Percentiles rank a stretch among this genome's conserved stretches.
phyloP scores from a whole-genome alignment of 2,888 invertebrate species.

The Germaria angustata region DNA sequence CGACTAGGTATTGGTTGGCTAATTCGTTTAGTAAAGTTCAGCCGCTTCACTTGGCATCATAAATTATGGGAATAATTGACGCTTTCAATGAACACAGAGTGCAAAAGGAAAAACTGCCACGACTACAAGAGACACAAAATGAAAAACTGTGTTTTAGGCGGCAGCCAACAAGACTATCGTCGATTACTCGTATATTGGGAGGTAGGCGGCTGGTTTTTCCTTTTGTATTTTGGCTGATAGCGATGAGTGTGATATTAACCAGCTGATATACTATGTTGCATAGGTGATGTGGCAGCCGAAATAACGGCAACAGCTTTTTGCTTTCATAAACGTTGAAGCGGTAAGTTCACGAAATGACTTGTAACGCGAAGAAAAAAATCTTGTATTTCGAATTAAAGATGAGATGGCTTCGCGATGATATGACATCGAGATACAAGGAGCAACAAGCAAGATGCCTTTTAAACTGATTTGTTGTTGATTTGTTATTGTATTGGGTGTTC shows the following conservation, averaged over 20 bases:
- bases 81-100: constrained; percentile 67
- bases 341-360: constrained; percentile 37
- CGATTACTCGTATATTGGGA: constrained; percentile 51
- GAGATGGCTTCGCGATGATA: neutral
- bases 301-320: constrained; percentile 5
- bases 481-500: neutral
- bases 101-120: constrained; percentile 22
- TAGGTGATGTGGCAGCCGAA: constrained; percentile 27
- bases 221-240: neutral
- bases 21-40: constrained; percentile 57
- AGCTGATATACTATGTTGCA: neutral
- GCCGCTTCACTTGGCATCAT: constrained; percentile 65
- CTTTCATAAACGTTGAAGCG: constrained; percentile 42
- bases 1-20: constrained; percentile 26
- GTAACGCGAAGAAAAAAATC: constrained; percentile 24
- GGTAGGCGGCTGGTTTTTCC: constrained; percentile 19
- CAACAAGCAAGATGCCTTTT: neutral
- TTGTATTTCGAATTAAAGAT: constrained; percentile 36
- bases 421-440: constrained; percentile 19
- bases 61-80: constrained; percentile 70
- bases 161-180: constrained; percentile 54
- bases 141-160: constrained; percentile 22
- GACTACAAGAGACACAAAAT: neutral
- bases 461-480: constrained; percentile 26
- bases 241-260: constrained; percentile 33